Base-by-base conservation (phyloP, 2,113 vertebrate genomes). In the Zootoca vivipara region DNA sequence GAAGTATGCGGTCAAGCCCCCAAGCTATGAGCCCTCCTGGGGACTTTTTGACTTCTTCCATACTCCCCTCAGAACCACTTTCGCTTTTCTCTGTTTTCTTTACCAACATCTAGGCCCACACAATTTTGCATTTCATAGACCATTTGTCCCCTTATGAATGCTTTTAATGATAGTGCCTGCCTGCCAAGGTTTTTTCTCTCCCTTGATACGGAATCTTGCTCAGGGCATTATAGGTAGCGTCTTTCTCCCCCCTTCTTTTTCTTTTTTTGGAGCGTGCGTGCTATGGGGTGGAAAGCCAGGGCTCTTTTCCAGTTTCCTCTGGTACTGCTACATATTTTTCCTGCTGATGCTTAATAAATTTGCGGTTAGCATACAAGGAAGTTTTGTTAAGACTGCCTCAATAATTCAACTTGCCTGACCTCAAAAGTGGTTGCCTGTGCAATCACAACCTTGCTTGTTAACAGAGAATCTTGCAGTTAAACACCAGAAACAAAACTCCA, bases 271-370 rank as follows among this genome's bases (percentile, higher is more conserved):
- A 28, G 22, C 28, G 26, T 15, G 6, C 7, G 15, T 65, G n/a
- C 22, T 6, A 12, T 7, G n/a, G 30, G 33, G 40, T 18, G 33
- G 8, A 62, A 35, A 80, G 18, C 22, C 58, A 67, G 62, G 58
- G 38, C 38, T 35, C n/a, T 77, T 7, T 28, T 83, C 72, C 80
- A 83, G 22, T 6, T n/a, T 87, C 30, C 18, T 87, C 42, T 16
- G 30, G 42, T 82, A 65, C 52, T 42, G 40, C 22, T 10, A 10
- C 73, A 35, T 86, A 86, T 78, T 86, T 86, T 38, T 87, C 30
- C 38, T 82, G 78, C 67, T 64, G 40, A 62, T 88, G 72, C 70
- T 83, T 83, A 88, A 88, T 75, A 82, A 75, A 26, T 88, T 79
- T 83, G 80, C 12, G 33, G 85, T 87, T 85, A 79, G 46, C 18